These are phyloP conservation scores for Mormyrops boulengeri DNA, from an alignment of 2,797 vertebrate species.

Conservation along the genomic window DNA sequence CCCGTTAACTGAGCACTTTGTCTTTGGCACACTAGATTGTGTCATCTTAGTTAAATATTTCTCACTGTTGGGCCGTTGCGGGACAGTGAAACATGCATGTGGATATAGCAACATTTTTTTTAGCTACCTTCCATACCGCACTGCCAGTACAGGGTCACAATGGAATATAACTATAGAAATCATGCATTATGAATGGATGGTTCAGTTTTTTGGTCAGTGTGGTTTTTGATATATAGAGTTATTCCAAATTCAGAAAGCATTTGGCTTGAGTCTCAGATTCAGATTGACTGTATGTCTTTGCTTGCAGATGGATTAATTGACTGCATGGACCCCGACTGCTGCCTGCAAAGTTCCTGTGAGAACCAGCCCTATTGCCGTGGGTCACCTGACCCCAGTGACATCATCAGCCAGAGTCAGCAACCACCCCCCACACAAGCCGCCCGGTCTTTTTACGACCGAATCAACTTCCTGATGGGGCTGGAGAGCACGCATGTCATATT, in stretches of 20 bases:
- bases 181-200: neutral
- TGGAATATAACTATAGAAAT: neutral
- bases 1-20: neutral
- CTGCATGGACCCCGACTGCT: conserved; percentile 99
- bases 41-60: neutral
- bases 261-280: neutral
- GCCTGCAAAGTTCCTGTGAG: conserved; percentile 88
- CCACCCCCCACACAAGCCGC: conserved; percentile 63
- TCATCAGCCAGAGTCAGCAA: conserved; percentile 72
- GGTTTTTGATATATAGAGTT: neutral
- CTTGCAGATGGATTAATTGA: conserved; percentile 86
- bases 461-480: conserved; percentile 84
- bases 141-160: neutral
- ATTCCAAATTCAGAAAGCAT: neutral
- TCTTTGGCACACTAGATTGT: neutral
- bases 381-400: conserved; percentile 81
- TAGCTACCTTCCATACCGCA: neutral
- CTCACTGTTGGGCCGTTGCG: neutral
- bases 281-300: conserved; percentile 38
- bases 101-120: neutral
- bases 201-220: neutral
- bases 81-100: neutral
- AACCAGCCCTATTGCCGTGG: conserved; percentile 86
- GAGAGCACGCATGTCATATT: conserved; percentile 86
- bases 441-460: conserved; percentile 81